Evolutionary conservation across 1,140 invertebrate species (phyloP), one percentile per base, ranked within the genome.

Genomic region (Drosophila simulans): DNA sequence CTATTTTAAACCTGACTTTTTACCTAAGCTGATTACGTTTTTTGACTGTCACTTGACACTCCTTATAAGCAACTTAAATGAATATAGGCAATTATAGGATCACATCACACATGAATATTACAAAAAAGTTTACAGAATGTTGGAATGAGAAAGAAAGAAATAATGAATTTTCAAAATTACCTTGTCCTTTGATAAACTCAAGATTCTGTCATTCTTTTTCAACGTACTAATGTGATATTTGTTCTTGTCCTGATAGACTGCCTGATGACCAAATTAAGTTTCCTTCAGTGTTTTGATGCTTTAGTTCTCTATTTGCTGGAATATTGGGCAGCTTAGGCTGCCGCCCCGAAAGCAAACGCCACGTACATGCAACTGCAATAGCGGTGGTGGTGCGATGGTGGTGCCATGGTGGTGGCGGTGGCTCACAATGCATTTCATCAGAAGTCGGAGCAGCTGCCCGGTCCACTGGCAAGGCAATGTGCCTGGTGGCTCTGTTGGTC

Each of bases 381-480:
- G 78, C 78, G 62, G 73, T 15, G 72, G 58, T 45, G 58, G 75
- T 40, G 20, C 27, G 27, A 25, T 77, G 31, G 31, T 54, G 60
- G 54, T 59, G 60, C 22, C 39, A 22, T 51, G 63, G 15, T 53
- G 64, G 25, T 60, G 78, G 68, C 35, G 80, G 63, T 63, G 57
- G 66, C 83, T 83, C 81, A 88, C 83, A 88, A 88, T 88, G 71
- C 83, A 88, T 88, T 88, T 88, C 83, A 88, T 88, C 83, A 88
- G 83, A 72, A 72, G 76, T 55, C 55, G 48, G 71, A 62, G 76
- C 76, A 54, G 80, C 79, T 75, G 80, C 52, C 69, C 39, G n/a
- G 35, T 37, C 37, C 59, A 63, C 56, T 75, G 51, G 22, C 15
- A 15, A 40, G 51, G 22, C 15, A 15, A 55, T 40, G 35, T 49